Base-by-base conservation (phyloP, 2,888 invertebrate genomes). In the Hydrotaea cyrtoneurina region DNA sequence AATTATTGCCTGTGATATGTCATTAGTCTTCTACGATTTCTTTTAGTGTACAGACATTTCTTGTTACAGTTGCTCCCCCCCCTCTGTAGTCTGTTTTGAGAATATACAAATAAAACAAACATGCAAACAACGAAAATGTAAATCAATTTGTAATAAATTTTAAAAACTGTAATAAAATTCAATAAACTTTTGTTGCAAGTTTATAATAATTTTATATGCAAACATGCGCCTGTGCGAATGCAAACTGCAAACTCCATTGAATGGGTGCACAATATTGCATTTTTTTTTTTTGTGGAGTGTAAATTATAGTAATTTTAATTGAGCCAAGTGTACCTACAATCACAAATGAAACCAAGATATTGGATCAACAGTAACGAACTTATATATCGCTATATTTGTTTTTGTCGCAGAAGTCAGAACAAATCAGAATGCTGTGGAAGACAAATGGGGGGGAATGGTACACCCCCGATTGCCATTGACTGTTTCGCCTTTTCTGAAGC, bases 121-220 rank as follows among this genome's bases (percentile, higher is more conserved):
- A 59, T 13, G 26, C 26, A 59, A 59, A 23, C 59, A 59, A 23
- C 59, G 8, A 26, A 78, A 59, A 79, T 81, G 75, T 76, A 62
- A 72, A 74, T 55, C 71, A 78, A 80, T 83, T 83, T 80, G 83
- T 64, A 80, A 83, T 83, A 80, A 83, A 77, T 83, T 83, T 69
- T 80, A 59, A 80, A 83, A 74, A 71, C 77, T 66, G 43, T 80
- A 80, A 83, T 80, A 74, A 83, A 83, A 83, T 80, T 78, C 77
- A 80, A 74, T 80, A 78, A 83, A 71, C 62, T 53, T 80, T 78
- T 80, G 59, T 62, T 83, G 64, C 76, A 79, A 73, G 66, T 83
- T 74, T 71, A 80, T 80, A 80, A 80, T 83, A 79, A 69, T 77
- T 39, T 78, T 53, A 71, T 71, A 26, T 77, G 83, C 80, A 83